Percentiles rank a stretch among this genome's conserved stretches.
These are phyloP conservation scores for Halocynthia roretzi DNA, from an alignment of 23 tunicate species.

Conservation along the genomic window DNA sequence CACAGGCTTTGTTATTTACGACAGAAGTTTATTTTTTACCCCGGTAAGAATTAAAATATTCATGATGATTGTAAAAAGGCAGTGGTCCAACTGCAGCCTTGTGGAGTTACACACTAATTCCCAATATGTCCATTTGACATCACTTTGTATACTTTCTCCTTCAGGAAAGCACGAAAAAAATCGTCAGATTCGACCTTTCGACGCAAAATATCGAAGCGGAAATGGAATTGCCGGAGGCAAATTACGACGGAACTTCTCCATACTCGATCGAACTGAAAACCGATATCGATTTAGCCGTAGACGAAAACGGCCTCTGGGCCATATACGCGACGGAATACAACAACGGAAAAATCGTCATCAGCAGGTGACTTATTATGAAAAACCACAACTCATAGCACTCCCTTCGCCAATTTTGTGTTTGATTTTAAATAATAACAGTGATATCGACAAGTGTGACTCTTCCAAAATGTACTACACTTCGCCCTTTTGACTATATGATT, in stretches of 20 bases:
- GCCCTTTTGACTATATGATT: too few species aligned
- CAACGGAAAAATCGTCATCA: conserved; percentile 86
- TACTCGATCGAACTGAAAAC: conserved; percentile 49
- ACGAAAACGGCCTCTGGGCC: conserved; percentile 96
- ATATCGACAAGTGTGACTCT: too few species aligned
- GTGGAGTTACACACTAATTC: too few species aligned
- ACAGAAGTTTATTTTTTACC: conserved; percentile 72
- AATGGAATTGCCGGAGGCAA: conserved; percentile 69
- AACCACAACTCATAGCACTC: too few species aligned
- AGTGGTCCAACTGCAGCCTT: too few species aligned
- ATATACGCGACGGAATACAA: conserved; percentile 96
- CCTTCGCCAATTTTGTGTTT: too few species aligned
- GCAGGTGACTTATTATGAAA: conserved; percentile 35
- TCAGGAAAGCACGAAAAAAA: conserved; percentile 43
- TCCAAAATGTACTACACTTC: too few species aligned
- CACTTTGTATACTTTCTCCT: not conserved
- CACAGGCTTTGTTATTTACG: conserved; percentile 91
- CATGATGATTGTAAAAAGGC: too few species aligned
- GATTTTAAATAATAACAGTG: too few species aligned
- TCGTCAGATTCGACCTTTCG: conserved; percentile 56
- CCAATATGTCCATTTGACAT: too few species aligned
- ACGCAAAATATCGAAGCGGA: conserved; percentile 14
- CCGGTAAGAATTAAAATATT: conserved; percentile 24
- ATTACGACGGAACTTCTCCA: conserved; percentile 90
- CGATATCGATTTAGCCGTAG: conserved; percentile 97